Conservation (phyloP, 2,113 vertebrate genomes). For the Sinocyclocheilus grahami region DNA sequence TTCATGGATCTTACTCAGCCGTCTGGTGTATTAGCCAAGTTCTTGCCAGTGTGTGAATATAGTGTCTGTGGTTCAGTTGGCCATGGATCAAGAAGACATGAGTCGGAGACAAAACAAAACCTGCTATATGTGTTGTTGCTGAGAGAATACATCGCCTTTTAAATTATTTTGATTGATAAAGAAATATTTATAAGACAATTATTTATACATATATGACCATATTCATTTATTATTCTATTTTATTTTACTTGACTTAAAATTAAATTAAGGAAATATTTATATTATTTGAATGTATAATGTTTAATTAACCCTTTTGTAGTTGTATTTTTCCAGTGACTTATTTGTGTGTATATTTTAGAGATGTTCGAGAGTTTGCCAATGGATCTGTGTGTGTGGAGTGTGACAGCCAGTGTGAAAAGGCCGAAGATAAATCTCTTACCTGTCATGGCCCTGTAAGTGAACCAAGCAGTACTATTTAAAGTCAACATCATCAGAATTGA, state of each 20-base stretch:
- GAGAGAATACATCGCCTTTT: background rate
- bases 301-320: background rate
- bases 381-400: slow-evolving; percentile 91
- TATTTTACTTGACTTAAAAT: too few relatives aligned
- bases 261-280: too few relatives aligned
- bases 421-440: slow-evolving; percentile 83
- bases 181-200: background rate
- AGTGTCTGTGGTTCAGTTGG: slow-evolving; percentile 34
- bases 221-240: background rate
- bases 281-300: background rate
- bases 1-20: slow-evolving; percentile 58
- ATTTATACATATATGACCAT: background rate
- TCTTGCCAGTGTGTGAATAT: slow-evolving; percentile 47
- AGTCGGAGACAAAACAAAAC: slow-evolving; percentile 10
- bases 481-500: background rate
- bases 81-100: slow-evolving; percentile 7
- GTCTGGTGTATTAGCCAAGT: slow-evolving; percentile 58
- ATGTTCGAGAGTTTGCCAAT: slow-evolving; percentile 90
- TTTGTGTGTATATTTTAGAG: slow-evolving; percentile 72
- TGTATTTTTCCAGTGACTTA: background rate
- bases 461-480: background rate
- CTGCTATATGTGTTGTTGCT: slow-evolving; percentile 2
- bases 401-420: slow-evolving; percentile 92
- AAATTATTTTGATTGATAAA: background rate
- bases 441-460: slow-evolving; percentile 90